Percentiles rank a stretch among this genome's conserved stretches.
Evolutionary conservation across 1,140 invertebrate genomes (phyloP).

Genomic region (Chrysopa pallens): DNA sequence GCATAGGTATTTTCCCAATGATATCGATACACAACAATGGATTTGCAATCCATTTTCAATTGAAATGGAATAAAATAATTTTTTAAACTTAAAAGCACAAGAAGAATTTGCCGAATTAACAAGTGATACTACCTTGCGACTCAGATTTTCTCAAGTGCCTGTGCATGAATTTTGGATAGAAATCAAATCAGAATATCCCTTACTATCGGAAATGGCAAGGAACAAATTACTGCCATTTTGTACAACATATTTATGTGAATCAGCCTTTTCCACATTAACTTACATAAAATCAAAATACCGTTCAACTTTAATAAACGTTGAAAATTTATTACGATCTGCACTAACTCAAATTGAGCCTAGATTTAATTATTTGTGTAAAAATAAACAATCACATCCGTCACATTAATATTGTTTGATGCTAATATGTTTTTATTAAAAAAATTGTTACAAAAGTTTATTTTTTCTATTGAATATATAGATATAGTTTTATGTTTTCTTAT

Average conservation of each 20-base stretch:
- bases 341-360: constrained; percentile 1
- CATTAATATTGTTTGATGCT: constrained; percentile 2
- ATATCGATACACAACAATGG: no score
- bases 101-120: constrained; percentile 7
- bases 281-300: constrained; percentile 5
- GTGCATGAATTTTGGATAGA: constrained; percentile 7
- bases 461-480: no score
- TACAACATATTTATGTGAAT: constrained; percentile 11
- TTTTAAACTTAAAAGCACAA: constrained; percentile 3
- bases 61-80: not conserved
- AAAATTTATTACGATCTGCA: constrained; percentile 1
- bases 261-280: constrained; percentile 10
- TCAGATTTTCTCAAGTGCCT: constrained; percentile 1
- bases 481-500: no score
- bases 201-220: constrained; percentile 3
- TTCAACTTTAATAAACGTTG: constrained; percentile 2
- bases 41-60: no score
- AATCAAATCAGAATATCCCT: constrained; percentile 7
- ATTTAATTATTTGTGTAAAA: constrained; percentile 3
- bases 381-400: constrained; percentile 2
- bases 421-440: no score
- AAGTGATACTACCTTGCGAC: constrained; percentile 8
- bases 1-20: no score
- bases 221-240: constrained; percentile 9
- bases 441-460: no score